Conservation (phyloP, 1,140 invertebrate species). For the Homarus americanus region DNA sequence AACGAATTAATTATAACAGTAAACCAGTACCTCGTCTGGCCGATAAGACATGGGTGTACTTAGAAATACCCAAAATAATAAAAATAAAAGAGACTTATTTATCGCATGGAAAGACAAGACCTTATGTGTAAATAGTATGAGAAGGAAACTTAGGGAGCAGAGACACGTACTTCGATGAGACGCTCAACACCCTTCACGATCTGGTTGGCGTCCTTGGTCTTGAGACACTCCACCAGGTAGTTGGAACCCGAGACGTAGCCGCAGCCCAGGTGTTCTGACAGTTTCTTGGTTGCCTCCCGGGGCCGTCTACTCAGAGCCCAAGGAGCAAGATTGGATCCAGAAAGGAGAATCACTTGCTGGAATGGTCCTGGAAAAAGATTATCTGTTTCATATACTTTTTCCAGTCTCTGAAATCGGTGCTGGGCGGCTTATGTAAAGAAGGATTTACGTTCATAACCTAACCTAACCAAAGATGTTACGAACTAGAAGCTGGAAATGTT, state of each 20-base stretch:
- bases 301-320: conserved; percentile 50
- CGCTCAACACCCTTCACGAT: conserved; percentile 61
- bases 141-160: not conserved
- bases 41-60: too few relatives aligned
- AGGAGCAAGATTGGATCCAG: conserved; percentile 35
- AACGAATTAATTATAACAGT: not conserved
- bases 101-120: too few relatives aligned
- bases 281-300: conserved; percentile 26
- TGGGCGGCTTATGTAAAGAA: too few relatives aligned
- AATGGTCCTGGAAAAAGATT: conserved; percentile 40
- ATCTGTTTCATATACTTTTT: not conserved
- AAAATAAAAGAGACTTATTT: too few relatives aligned
- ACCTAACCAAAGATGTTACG: too few relatives aligned
- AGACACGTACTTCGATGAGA: conserved; percentile 10
- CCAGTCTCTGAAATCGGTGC: not conserved
- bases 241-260: conserved; percentile 34
- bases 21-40: too few relatives aligned
- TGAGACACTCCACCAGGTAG: conserved; percentile 39
- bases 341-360: conserved; percentile 60
- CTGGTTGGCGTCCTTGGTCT: conserved; percentile 39
- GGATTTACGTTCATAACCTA: too few relatives aligned
- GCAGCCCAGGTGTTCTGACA: conserved; percentile 53
- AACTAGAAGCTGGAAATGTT: too few relatives aligned
- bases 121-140: not conserved
- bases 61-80: too few relatives aligned